Evolutionary conservation across 2,113 vertebrate genomes (phyloP), one percentile per base, ranked within the genome.

Genomic region (Thinocorus orbignyianus): DNA sequence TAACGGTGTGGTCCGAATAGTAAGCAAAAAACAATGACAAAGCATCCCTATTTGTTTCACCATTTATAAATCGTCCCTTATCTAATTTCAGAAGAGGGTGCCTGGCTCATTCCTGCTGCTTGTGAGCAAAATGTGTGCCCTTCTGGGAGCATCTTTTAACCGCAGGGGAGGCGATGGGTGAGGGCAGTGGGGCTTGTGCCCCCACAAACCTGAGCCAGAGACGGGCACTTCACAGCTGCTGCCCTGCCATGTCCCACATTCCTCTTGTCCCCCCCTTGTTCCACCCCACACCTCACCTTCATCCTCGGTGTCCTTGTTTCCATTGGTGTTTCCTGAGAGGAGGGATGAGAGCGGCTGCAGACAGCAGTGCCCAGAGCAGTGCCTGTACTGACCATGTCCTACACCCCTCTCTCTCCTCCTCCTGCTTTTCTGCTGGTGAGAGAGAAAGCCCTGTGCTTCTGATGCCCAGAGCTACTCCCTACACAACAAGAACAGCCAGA

Each of bases 61-160:
- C n/a, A 10, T 8, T 44, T 58, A 9, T 8, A 69, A 65, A 17
- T 4, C 2, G 8, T 5, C 44, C 48, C 85, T 60, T 68, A 39
- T 25, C 66, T 61, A 5, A 72, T 77, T 64, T 88, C 71, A 77
- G 70, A 17, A 76, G 26, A n/a, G 24, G 70, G 39, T 48, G 81
- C 78, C 73, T 55, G 65, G 35, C 55, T 52, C 5, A 2, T 13
- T 68, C 65, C 51, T 49, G 60, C 58, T 18, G 62, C 44, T 44
- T 2, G 0, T 2, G 20, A 73, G 62, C 33, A 23, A 78, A 28
- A 41, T 1, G 0, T 0, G 10, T 26, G 80, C 37, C 2, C 0
- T 55, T 19, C 81, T 22, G 61, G 35, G 57, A 68, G 10, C 19
- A 37, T 42, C 33, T 54, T 5, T 11, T 6, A 64, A 55, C 76